These are phyloP conservation scores for Drosophila tanythrix DNA, from an alignment of 2,888 invertebrate species.

Conservation along the genomic window DNA sequence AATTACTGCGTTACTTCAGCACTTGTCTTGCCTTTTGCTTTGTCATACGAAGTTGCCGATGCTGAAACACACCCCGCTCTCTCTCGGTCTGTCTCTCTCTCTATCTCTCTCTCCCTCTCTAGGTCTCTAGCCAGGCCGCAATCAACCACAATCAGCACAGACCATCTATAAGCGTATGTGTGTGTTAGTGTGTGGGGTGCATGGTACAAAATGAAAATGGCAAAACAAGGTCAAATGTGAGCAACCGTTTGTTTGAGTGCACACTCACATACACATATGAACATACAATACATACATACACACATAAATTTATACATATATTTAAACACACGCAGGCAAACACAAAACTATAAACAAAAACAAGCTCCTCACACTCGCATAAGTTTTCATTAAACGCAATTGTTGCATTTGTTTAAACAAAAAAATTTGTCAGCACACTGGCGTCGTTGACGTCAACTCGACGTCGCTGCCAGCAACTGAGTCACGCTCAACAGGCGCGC, in stretches of 20 bases:
- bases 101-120: background rate
- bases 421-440: constrained; percentile 39
- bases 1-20: constrained; percentile 59
- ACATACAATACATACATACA: constrained; percentile 8
- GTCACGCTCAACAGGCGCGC: constrained; percentile 69
- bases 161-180: constrained; percentile 20
- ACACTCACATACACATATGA: constrained; percentile 35
- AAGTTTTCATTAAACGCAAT: constrained; percentile 60
- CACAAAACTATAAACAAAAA: constrained; percentile 42
- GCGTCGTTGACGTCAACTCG: constrained; percentile 7
- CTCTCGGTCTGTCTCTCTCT: background rate
- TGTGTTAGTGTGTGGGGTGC: constrained; percentile 25
- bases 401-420: constrained; percentile 61
- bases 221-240: constrained; percentile 80
- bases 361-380: constrained; percentile 53
- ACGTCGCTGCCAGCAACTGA: constrained; percentile 35
- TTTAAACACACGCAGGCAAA: constrained; percentile 13
- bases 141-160: constrained; percentile 47
- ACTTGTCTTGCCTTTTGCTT: constrained; percentile 59
- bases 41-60: constrained; percentile 57
- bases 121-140: constrained; percentile 17
- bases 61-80: constrained; percentile 17
- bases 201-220: constrained; percentile 73
- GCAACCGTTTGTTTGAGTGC: constrained; percentile 78
- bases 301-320: background rate